Base-by-base conservation (phyloP, 64 coral and sea anemone genomes). In the Anthopleura sola region DNA sequence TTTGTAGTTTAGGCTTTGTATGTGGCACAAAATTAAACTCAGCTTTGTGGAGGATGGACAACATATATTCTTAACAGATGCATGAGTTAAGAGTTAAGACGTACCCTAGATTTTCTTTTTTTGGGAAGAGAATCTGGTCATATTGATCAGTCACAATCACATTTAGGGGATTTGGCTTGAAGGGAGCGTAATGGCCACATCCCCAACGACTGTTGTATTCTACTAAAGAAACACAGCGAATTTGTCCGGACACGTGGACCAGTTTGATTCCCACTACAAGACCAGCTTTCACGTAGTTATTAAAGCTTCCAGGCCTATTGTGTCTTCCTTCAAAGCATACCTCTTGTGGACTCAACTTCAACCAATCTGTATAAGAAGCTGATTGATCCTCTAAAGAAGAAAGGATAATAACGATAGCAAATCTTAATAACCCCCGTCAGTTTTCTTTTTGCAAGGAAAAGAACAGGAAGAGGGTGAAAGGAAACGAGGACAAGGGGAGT, bases 221-320 rank as follows among this genome's bases (percentile, higher is more conserved):
- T 7, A 66, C 78, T 9, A 88, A 64, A 2, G 36, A 51, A 16
- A 50, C 84, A 40, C 93, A 95, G 8, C 90, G 62, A 23, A 95
- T 88, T 28, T 44, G 31, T 56, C 93, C 93, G 32, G 40, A 68
- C 15, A 89, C 17, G 55, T 92, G 87, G 15, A 82, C 87, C 9
- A 95, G 83, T 80, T 95, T 95, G 26, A 95, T 89, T 60, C 90
- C 93, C 13, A 82, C 93, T 0, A 95, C 93, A 49, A 95, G 26
- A 10, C 83, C 78, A 3, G 86, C 60, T 6, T 76, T 75, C 3
- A 53, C 86, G 5, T 44, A 23, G 78, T 95, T 85, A 8, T 51
- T n/a, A 60, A 88, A 88, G 26, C 29, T 49, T 28, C 93, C 93
- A 48, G 36, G 87, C 24, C 62, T 47, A 55, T 83, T 33, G 19